Percentiles rank a stretch among this genome's conserved stretches.
Conservation (phyloP, 2,888 invertebrate genomes). For the Ennomos fuscantarius region DNA sequence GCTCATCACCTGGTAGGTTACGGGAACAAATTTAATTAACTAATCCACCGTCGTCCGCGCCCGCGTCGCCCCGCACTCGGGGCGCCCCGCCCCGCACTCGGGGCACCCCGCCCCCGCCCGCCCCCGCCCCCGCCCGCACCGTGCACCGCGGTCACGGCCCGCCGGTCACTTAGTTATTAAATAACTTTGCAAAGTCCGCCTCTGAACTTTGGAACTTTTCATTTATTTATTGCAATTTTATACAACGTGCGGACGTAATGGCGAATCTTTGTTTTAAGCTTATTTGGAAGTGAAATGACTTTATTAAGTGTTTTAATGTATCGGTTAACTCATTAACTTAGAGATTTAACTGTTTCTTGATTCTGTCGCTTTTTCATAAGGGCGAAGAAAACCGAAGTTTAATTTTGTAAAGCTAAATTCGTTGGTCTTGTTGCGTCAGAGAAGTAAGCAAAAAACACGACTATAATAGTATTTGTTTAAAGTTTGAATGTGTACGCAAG, state of each 20-base stretch:
- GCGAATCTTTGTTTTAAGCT: slow-evolving; percentile 34
- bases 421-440: too few species aligned
- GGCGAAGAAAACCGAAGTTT: too few species aligned
- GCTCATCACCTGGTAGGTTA: slow-evolving; percentile 27
- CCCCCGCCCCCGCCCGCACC: background rate
- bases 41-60: slow-evolving; percentile 15
- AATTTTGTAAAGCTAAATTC: too few species aligned
- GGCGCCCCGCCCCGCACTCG: background rate
- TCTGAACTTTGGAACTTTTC: slow-evolving; percentile 54
- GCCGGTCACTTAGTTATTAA: slow-evolving; percentile 59
- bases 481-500: background rate
- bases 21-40: slow-evolving; percentile 31
- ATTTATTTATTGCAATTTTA: slow-evolving; percentile 69
- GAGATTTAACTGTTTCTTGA: too few species aligned
- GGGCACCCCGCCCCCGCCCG: background rate
- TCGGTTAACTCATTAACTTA: slow-evolving; percentile 3
- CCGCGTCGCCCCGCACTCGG: background rate
- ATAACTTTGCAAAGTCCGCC: slow-evolving; percentile 57
- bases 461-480: background rate
- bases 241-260: slow-evolving; percentile 55
- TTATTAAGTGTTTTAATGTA: slow-evolving; percentile 20
- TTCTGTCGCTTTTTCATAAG: too few species aligned
- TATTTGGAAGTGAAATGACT: slow-evolving; percentile 22
- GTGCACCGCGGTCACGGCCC: slow-evolving; percentile 34
- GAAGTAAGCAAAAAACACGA: too few species aligned